These are phyloP conservation scores for Geopemphigus sp. DNA, from an alignment of 1,140 invertebrate species.

Conservation along the genomic window DNA sequence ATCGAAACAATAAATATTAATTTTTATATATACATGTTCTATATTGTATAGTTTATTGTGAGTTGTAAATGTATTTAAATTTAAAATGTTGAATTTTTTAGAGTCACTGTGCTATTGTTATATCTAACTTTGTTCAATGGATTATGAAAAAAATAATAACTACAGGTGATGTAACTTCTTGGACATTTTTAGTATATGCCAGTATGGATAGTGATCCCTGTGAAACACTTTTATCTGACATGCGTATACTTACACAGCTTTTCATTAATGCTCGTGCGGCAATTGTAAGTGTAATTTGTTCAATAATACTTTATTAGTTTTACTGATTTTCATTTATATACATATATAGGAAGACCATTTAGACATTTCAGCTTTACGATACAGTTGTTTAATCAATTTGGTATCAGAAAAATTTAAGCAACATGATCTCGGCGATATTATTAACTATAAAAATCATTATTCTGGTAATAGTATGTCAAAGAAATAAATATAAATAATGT, in stretches of 20 bases:
- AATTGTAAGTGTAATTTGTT: conserved; percentile 9
- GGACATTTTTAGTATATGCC: conserved; percentile 26
- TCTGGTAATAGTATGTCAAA: conserved; percentile 17
- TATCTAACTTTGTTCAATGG: conserved; percentile 40
- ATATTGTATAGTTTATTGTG: too few species aligned
- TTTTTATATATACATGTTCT: too few species aligned
- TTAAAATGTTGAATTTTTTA: conserved; percentile 22
- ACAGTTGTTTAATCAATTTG: conserved; percentile 40
- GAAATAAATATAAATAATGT: neutral
- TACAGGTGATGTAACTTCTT: conserved; percentile 24
- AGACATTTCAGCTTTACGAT: conserved; percentile 25
- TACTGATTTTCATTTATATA: neutral
- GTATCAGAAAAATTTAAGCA: conserved; percentile 43
- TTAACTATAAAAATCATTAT: conserved; percentile 40
- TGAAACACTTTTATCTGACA: conserved; percentile 40
- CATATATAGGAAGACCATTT: conserved; percentile 31
- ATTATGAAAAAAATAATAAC: conserved; percentile 14
- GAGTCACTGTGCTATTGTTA: conserved; percentile 21
- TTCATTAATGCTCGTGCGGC: conserved; percentile 35
- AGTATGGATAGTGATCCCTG: conserved; percentile 37
- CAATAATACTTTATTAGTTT: neutral
- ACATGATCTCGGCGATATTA: conserved; percentile 36
- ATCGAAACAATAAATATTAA: too few species aligned
- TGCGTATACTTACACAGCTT: conserved; percentile 24
- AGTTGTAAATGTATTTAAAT: neutral